These are phyloP conservation scores for Sebastes minor DNA, from an alignment of 2,797 vertebrate species.

Conservation along the genomic window DNA sequence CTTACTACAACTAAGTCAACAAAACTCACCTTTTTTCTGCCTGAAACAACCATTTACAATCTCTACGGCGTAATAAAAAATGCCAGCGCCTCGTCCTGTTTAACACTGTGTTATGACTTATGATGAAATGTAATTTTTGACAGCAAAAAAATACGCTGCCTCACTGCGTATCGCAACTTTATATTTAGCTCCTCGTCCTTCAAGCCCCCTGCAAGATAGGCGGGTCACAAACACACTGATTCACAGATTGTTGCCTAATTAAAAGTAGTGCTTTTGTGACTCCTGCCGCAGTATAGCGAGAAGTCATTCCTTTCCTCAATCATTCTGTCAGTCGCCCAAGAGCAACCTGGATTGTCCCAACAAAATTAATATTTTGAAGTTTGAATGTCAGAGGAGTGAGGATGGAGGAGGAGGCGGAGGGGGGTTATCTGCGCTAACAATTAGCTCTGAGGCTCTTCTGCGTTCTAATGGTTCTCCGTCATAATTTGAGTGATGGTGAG, in stretches of 20 bases:
- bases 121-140: slow-evolving; percentile 3
- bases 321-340: slow-evolving; percentile 69
- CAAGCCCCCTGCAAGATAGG: slow-evolving; percentile 41
- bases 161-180: slow-evolving; percentile 6
- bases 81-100: neutral
- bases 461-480: slow-evolving; percentile 76
- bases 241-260: slow-evolving; percentile 76
- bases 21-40: neutral
- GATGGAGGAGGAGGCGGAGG: slow-evolving; percentile 30
- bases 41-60: neutral
- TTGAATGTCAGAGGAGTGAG: slow-evolving; percentile 76
- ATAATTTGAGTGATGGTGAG: slow-evolving; percentile 79
- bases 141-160: neutral
- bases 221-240: slow-evolving; percentile 69
- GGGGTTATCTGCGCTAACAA: slow-evolving; percentile 64
- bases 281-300: slow-evolving; percentile 60
- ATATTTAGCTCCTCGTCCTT: slow-evolving; percentile 14
- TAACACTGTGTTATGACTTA: neutral
- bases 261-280: slow-evolving; percentile 74
- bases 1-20: neutral
- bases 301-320: slow-evolving; percentile 70
- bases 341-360: slow-evolving; percentile 77
- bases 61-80: neutral
- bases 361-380: slow-evolving; percentile 82
- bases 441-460: slow-evolving; percentile 81